Evolutionary conservation across 2,888 invertebrate species (phyloP).

Genomic region (Syrphus vitripennis): DNA sequence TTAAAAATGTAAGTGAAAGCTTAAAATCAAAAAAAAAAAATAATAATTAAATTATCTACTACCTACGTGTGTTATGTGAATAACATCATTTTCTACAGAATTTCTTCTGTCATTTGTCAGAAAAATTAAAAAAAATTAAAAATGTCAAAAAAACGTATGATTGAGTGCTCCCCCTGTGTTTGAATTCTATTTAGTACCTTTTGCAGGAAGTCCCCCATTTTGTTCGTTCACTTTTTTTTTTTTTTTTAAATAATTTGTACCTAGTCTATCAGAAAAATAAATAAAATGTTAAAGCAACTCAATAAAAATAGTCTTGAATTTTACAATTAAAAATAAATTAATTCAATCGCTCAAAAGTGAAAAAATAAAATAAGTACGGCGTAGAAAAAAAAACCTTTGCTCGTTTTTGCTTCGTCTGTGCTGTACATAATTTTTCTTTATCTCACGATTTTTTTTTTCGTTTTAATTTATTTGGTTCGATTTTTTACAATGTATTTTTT

Average conservation of each 20-base stretch:
- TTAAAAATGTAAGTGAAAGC: slow-evolving; percentile 61
- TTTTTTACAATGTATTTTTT: background rate
- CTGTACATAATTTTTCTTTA: slow-evolving; percentile 19
- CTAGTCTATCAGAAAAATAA: no score
- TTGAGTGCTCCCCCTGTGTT: slow-evolving; percentile 36
- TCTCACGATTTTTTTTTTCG: slow-evolving; percentile 13
- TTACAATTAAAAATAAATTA: background rate
- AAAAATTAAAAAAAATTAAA: slow-evolving; percentile 1
- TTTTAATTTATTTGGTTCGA: slow-evolving; percentile 16
- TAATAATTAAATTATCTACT: background rate
- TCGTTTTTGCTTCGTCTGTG: background rate
- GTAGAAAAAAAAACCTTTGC: slow-evolving; percentile 22
- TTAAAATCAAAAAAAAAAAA: background rate
- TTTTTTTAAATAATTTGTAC: background rate
- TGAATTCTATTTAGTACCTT: background rate
- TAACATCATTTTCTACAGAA: slow-evolving; percentile 38
- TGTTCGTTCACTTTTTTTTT: background rate
- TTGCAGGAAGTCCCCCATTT: slow-evolving; percentile 10
- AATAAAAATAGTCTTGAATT: background rate
- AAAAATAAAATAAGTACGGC: slow-evolving; percentile 22
- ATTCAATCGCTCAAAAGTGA: background rate
- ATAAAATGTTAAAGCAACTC: background rate
- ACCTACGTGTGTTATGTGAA: slow-evolving; percentile 52
- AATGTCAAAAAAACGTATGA: slow-evolving; percentile 19
- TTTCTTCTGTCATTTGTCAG: slow-evolving; percentile 29